Percentiles rank a stretch among this genome's conserved stretches.
These are phyloP conservation scores for Thelaira solivaga DNA, from an alignment of 2,888 invertebrate genomes.

Conservation along the genomic window DNA sequence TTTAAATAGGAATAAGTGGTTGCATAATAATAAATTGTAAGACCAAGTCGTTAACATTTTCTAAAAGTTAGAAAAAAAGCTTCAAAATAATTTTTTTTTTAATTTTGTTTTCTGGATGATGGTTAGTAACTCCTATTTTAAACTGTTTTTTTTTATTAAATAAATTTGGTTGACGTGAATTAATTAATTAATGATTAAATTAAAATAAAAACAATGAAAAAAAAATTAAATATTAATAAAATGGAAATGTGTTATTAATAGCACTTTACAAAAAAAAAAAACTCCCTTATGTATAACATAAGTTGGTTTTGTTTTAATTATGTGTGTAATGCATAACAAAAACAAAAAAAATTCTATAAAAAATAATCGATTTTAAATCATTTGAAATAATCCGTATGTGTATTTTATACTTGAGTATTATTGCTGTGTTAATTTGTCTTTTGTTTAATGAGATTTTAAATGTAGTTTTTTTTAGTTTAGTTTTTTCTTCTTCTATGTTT, in stretches of 20 bases:
- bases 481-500: slow-evolving; percentile 60
- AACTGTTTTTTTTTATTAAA: no score
- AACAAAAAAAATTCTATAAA: slow-evolving; percentile 35
- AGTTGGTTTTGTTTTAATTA: slow-evolving; percentile 48
- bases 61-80: no score
- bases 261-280: slow-evolving; percentile 36
- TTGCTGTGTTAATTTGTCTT: slow-evolving; percentile 62
- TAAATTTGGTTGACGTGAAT: no score
- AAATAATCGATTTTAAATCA: slow-evolving; percentile 62
- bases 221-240: not conserved
- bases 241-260: slow-evolving; percentile 29
- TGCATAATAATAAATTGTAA: no score
- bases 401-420: slow-evolving; percentile 76
- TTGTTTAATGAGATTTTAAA: not conserved
- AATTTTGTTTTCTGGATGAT: no score
- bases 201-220: not conserved
- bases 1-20: not conserved
- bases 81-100: no score
- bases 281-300: slow-evolving; percentile 67
- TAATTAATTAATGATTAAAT: not conserved
- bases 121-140: no score
- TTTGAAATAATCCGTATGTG: slow-evolving; percentile 69
- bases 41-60: no score
- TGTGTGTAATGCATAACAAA: no score
- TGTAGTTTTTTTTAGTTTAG: no score